Evolutionary conservation across 1,140 invertebrate species (phyloP).

Genomic region (Lasioglossum baleicum): DNA sequence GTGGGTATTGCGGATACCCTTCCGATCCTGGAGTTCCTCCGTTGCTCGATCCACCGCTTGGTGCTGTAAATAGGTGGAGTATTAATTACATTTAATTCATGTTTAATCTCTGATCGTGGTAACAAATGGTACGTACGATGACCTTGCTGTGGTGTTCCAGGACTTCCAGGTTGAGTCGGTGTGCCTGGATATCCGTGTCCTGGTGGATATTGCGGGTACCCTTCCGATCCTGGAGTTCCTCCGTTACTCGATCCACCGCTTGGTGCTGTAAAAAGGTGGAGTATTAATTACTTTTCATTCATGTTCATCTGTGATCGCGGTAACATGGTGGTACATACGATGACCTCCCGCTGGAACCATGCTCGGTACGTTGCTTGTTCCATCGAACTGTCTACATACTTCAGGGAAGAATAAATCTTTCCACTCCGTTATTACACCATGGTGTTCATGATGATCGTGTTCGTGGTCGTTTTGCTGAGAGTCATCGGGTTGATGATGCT

Average conservation of each 20-base stretch:
- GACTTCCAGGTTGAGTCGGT: not conserved
- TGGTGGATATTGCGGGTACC: not conserved
- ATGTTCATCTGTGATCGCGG: not conserved
- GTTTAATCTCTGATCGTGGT: too few species aligned
- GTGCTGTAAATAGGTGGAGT: too few species aligned
- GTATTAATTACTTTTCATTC: not conserved
- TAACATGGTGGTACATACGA: slow-evolving; percentile 13
- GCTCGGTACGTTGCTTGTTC: slow-evolving; percentile 26
- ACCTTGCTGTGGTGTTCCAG: slow-evolving; percentile 57
- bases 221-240: too few species aligned
- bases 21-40: too few species aligned
- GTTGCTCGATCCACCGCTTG: too few species aligned
- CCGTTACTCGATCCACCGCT: not conserved
- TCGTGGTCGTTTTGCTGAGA: slow-evolving; percentile 1
- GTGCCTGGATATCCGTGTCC: slow-evolving; percentile 64
- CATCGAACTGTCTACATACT: slow-evolving; percentile 79
- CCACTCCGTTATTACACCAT: slow-evolving; percentile 82
- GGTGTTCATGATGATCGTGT: slow-evolving; percentile 75
- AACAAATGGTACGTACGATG: too few species aligned
- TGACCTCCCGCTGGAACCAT: slow-evolving; percentile 33
- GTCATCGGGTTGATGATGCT: slow-evolving; percentile 51
- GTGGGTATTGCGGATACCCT: too few species aligned
- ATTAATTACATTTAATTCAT: too few species aligned
- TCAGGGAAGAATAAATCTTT: slow-evolving; percentile 83
- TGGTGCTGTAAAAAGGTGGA: not conserved